Evolutionary conservation across 2,113 vertebrate genomes (phyloP).

Genomic region (Toxotes jaculatrix): DNA sequence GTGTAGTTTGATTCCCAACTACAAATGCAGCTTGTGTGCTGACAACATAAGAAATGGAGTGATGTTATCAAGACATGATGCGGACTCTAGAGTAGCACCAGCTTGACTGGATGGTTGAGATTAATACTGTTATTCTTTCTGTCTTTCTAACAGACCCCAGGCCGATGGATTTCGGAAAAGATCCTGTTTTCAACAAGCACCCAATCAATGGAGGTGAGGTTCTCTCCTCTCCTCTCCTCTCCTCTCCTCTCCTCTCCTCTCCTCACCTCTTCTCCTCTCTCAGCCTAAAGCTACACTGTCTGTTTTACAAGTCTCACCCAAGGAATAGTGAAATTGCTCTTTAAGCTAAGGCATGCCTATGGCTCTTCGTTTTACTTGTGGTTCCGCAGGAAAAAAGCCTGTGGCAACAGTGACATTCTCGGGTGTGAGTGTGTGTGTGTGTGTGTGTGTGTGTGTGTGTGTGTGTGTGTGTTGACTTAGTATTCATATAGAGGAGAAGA

Average conservation of each 20-base stretch:
- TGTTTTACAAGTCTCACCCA: constrained; percentile 55
- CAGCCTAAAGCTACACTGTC: constrained; percentile 49
- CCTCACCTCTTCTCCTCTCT: not conserved
- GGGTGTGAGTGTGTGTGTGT: constrained; percentile 7
- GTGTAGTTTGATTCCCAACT: constrained; percentile 46
- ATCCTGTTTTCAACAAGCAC: constrained; percentile 74
- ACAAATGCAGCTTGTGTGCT: constrained; percentile 32
- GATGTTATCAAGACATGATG: constrained; percentile 36
- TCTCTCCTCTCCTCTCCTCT: not conserved
- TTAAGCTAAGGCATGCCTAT: constrained; percentile 51
- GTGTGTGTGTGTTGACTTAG: not conserved
- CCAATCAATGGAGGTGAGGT: constrained; percentile 79
- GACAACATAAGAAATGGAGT: constrained; percentile 12
- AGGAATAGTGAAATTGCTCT: constrained; percentile 38
- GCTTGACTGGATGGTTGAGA: constrained; percentile 32
- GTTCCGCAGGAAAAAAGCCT: constrained; percentile 57
- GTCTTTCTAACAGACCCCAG: constrained; percentile 78
- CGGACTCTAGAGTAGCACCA: not conserved
- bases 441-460: not conserved
- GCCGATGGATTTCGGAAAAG: constrained; percentile 82
- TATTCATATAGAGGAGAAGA: not conserved
- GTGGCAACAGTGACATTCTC: constrained; percentile 56
- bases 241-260: not conserved
- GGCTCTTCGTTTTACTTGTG: constrained; percentile 46
- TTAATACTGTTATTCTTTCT: constrained; percentile 57